A percentile compares a stretch with the other conserved stretches of the same genome.
Evolutionary conservation across 2,888 invertebrate species (phyloP).

Genomic region (Acanthosepion esculentum): DNA sequence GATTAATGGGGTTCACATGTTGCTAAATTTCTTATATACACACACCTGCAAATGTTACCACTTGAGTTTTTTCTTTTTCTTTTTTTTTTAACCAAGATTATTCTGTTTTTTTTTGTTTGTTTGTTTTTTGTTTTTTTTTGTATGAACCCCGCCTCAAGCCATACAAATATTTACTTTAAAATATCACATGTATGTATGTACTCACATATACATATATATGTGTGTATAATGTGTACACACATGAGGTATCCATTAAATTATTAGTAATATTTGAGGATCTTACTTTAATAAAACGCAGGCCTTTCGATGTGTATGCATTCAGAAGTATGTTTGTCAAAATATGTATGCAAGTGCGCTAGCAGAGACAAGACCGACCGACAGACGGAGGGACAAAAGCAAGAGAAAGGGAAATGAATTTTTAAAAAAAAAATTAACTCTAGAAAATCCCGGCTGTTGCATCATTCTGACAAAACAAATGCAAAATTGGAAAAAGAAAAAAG

Average conservation of each 20-base stretch:
- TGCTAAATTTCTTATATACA: no score
- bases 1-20: no score
- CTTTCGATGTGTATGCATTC: not conserved
- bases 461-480: not conserved
- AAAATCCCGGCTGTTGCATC: conserved; percentile 25
- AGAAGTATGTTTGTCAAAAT: not conserved
- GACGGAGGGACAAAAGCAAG: not conserved
- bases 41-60: no score
- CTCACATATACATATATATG: no score
- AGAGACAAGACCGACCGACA: not conserved
- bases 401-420: not conserved
- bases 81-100: no score
- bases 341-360: not conserved
- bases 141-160: no score
- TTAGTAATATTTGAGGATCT: not conserved
- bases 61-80: no score
- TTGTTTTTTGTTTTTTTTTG: no score
- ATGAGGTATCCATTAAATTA: not conserved
- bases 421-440: not conserved
- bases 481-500: not conserved
- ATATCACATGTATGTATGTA: no score
- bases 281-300: no score
- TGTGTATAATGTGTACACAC: not conserved
- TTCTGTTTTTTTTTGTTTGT: no score
- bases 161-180: no score